phyloP scores from a whole-genome alignment of 1,140 invertebrate species.

The Leptonema lineaticorne region DNA sequence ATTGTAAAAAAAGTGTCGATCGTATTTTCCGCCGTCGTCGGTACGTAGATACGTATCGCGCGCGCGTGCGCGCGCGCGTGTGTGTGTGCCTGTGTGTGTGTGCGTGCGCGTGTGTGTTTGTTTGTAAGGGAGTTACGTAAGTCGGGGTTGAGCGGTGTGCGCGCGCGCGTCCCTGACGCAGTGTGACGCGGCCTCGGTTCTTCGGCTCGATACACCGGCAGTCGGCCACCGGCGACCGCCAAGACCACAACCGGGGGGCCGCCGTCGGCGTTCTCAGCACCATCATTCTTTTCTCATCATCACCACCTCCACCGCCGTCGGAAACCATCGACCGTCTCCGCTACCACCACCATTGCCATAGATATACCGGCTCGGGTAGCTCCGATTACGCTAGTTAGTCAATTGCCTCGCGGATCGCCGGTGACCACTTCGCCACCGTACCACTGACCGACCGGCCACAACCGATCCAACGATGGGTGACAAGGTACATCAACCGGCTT shows the following conservation, averaged over 20 bases:
- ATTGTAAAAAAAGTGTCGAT: too few species aligned
- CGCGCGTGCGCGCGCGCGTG: background rate
- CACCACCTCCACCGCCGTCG: too few species aligned
- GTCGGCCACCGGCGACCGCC: constrained; percentile 6
- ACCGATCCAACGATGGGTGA: constrained; percentile 12
- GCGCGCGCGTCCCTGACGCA: constrained; percentile 55
- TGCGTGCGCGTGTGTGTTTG: background rate
- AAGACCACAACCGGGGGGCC: background rate
- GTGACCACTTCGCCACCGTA: background rate
- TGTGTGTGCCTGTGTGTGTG: background rate
- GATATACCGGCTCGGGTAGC: too few species aligned
- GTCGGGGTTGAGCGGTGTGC: constrained; percentile 43
- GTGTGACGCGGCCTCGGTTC: constrained; percentile 57
- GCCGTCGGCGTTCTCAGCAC: too few species aligned
- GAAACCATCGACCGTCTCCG: too few species aligned
- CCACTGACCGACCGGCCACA: background rate
- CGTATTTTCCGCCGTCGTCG: too few species aligned
- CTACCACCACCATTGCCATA: too few species aligned
- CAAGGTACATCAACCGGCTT: constrained; percentile 7
- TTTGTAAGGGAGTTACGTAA: constrained; percentile 40
- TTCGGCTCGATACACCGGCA: constrained; percentile 46
- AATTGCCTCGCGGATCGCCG: background rate
- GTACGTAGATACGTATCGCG: background rate
- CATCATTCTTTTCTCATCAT: too few species aligned
- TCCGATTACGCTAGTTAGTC: too few species aligned